Evolutionary conservation across 2,888 invertebrate genomes (phyloP).

Genomic region (Sepioteuthis lessoniana): DNA sequence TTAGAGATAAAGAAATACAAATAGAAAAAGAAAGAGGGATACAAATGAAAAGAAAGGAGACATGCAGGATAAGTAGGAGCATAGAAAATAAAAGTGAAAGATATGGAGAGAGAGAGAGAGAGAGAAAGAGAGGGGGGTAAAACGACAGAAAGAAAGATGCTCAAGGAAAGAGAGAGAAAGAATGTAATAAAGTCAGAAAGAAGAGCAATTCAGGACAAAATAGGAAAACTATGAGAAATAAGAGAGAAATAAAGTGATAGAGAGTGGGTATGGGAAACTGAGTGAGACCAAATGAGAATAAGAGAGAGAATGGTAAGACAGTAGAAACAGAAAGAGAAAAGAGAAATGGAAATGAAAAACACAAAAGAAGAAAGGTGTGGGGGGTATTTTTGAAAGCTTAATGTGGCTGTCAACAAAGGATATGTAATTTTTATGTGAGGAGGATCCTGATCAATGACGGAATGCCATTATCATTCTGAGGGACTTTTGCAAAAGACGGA

Average conservation of each 20-base stretch:
- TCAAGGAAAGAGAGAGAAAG: not conserved
- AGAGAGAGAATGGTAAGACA: too few relatives aligned
- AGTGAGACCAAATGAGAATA: too few relatives aligned
- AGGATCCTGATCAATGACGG: not conserved
- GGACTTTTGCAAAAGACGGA: not conserved
- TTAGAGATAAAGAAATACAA: too few relatives aligned
- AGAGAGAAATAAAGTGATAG: not conserved
- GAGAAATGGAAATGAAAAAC: not conserved
- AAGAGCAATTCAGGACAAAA: not conserved
- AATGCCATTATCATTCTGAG: constrained; percentile 11
- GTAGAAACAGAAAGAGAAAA: not conserved
- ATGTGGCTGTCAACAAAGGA: not conserved
- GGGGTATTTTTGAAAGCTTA: too few relatives aligned
- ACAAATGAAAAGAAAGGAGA: too few relatives aligned
- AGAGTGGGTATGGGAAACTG: too few relatives aligned
- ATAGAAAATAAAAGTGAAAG: too few relatives aligned
- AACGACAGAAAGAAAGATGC: not conserved
- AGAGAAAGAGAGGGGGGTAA: not conserved
- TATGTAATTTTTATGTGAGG: not conserved
- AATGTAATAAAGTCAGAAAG: not conserved
- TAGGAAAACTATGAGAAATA: not conserved
- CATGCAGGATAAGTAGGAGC: too few relatives aligned
- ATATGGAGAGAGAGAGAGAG: too few relatives aligned
- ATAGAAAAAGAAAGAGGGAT: too few relatives aligned
- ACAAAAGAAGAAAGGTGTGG: not conserved